phyloP scores from a whole-genome alignment of 2,113 vertebrate species.

The Nothoprocta pentlandii region DNA sequence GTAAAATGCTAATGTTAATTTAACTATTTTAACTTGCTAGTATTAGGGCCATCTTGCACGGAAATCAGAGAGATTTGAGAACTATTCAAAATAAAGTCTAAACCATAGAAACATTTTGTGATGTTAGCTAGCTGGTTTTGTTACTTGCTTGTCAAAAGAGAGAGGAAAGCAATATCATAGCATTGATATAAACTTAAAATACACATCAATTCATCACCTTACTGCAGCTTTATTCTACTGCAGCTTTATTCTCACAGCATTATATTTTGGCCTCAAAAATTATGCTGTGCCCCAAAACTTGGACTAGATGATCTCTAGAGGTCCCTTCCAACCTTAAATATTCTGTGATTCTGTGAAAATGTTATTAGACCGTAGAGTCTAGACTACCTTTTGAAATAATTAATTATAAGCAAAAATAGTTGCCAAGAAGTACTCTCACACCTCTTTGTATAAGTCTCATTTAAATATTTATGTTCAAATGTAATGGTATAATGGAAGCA shows the following conservation, averaged over 20 bases:
- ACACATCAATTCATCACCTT: neutral
- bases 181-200: neutral
- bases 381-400: neutral
- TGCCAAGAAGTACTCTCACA: neutral
- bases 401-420: neutral
- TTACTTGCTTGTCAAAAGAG: neutral
- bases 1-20: neutral
- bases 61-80: neutral
- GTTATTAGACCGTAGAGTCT: neutral
- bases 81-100: neutral
- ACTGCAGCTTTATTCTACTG: neutral
- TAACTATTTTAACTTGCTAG: neutral
- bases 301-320: no score
- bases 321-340: no score
- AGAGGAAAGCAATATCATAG: neutral
- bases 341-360: no score
- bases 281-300: neutral
- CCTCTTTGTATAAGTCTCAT: neutral
- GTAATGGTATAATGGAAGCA: neutral
- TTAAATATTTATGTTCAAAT: neutral
- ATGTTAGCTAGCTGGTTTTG: neutral
- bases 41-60: neutral
- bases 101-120: neutral
- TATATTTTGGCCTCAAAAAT: neutral
- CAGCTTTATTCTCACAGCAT: neutral